Evolutionary conservation across 2,797 vertebrate species (phyloP), one percentile per base, ranked within the genome.

Genomic region (Ctenopoma kingsleyae): DNA sequence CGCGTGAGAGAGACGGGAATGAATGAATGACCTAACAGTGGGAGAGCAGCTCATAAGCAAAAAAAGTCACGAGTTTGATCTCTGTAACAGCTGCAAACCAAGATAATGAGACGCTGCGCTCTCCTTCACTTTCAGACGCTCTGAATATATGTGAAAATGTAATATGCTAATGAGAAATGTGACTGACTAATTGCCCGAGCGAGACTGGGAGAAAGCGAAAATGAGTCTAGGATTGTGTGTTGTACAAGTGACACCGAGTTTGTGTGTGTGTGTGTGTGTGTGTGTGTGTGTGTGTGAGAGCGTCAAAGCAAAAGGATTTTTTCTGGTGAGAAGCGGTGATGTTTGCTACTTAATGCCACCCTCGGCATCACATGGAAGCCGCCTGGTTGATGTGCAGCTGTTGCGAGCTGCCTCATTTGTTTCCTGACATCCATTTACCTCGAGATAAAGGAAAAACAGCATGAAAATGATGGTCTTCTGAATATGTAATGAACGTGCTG

Each of bases 371-470:
- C 85, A 57, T 56, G 81, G 78, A 83, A 77, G 76, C 76, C 62
- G 80, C 66, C 82, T 38, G 82, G 75, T 75, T 90, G 89, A 84
- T 81, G 89, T 88, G 89, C 88, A 90, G 84, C 90, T 91, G 88
- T 85, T 89, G 83, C 63, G 63, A 62, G 80, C 80, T 51, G 87
- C 85, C 87, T 91, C 89, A 84, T 91, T 91, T 91, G 88, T 89
- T 89, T 81, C 74, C 74, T 74, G 90, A 92, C 89, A 87, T 60
- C 81, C 89, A 87, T 91, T 92, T 90, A 89, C 89, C 84, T 84
- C 76, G 4, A 87, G 84, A 91, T 89, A 83, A 91, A 90, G 80
- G 76, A 57, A 75, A 84, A 87, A 76, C 82, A 75, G 87, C 67
- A 23, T 64, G 88, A 80, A 91, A 87, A 86, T 85, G 76, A 89